Base-by-base conservation (phyloP, 2,888 invertebrate species). In the Tetranychus truncatus region DNA sequence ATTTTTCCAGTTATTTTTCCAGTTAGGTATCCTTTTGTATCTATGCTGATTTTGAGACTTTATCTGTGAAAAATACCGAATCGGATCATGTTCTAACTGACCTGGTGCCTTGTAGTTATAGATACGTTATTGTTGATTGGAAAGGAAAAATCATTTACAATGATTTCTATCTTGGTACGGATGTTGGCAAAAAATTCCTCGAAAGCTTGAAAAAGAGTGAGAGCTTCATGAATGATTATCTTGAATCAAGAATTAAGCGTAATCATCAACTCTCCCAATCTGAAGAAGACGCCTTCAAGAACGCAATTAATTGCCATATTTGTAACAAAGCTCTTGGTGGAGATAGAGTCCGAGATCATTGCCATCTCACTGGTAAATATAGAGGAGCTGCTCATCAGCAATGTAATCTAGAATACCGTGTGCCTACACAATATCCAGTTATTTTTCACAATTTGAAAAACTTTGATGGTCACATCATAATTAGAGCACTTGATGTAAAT, bases 391-490 rank as follows among this genome's bases (percentile, higher is more conserved):
- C 67, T 67, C 67, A 67, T 18, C 7, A 20, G 7, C 7, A 67
- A 67, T 67, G 67, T 67, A 67, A 67, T 18, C 1, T 67, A n/a
- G 21, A 67, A n/a, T 67, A 20, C 21, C 67, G n/a, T 15, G 7
- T 67, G 1, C n/a, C 67, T 15, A 1, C 7, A 20, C n/a, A 67
- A 67, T 21, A 15, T 67, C 67, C 67, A 67, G 21, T 67, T 67
- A n/a, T 67, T 8, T 67, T 67, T 67, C 67, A 67, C 67, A 67
- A 67, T 18, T 21, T 67, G 18, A 67, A 67, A 67, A 67, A 67
- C 67, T 67, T 67, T 67, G 67, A 67, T 21, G 67, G 20, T 67
- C 67, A 67, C 67, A n/a, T 67, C 21, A 67, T 67, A 15, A 21
- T 67, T 15, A n/a, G 21, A 15, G 67, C 9, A 67, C 21, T 67